Evolutionary conservation across 2,113 vertebrate species (phyloP).

Genomic region (Alectura lathami): DNA sequence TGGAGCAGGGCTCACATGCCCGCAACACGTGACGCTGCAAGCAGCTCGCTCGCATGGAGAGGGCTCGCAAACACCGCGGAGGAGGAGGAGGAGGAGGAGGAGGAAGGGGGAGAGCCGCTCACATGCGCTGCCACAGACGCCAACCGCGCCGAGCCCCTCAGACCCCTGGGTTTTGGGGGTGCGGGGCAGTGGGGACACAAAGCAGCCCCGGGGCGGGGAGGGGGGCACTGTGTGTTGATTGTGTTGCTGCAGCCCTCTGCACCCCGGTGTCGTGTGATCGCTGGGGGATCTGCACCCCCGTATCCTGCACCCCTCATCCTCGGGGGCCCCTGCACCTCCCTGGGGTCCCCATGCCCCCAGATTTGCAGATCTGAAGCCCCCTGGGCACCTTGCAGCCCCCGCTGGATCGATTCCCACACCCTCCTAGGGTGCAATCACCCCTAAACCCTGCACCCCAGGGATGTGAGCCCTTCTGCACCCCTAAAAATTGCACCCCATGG

Average conservation of each 20-base stretch:
- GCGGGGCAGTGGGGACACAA: neutral
- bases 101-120: neutral
- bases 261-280: too few relatives aligned
- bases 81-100: neutral
- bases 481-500: too few relatives aligned
- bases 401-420: too few relatives aligned
- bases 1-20: constrained; percentile 81
- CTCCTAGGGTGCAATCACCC: too few relatives aligned
- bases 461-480: too few relatives aligned
- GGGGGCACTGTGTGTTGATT: too few relatives aligned
- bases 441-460: too few relatives aligned
- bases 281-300: neutral
- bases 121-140: neutral
- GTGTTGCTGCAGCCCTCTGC: too few relatives aligned
- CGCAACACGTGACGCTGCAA: constrained; percentile 73
- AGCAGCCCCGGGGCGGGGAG: neutral
- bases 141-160: neutral
- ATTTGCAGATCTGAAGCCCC: neutral
- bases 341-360: neutral
- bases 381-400: neutral
- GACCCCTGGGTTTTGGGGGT: too few relatives aligned
- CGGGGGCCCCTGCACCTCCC: fast-evolving
- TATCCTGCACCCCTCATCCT: neutral
- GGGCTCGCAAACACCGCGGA: constrained; percentile 48
- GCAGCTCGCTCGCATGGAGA: constrained; percentile 55